phyloP scores from a whole-genome alignment of 2,888 invertebrate species.

The Sarcophaga caerulescens region DNA sequence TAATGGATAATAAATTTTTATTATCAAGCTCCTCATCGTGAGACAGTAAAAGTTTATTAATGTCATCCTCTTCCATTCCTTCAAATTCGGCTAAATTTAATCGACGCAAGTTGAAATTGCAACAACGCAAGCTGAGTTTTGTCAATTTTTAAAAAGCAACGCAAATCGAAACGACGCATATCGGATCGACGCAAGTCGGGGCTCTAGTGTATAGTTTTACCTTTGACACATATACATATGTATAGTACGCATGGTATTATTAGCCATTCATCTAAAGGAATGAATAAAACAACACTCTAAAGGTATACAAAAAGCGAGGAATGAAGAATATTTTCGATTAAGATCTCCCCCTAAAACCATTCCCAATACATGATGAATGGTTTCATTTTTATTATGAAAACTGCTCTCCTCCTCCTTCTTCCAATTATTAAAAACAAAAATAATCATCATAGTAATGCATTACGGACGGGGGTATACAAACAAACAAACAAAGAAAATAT shows the following conservation, averaged over 20 bases:
- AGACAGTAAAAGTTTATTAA: no score
- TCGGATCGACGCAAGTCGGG: no score
- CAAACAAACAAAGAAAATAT: conserved; percentile 27
- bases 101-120: no score
- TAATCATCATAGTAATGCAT: conserved; percentile 43
- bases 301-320: no score
- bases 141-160: no score
- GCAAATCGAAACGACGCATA: no score
- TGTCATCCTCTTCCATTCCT: no score
- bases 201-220: not conserved
- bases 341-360: conserved; percentile 68
- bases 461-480: not conserved
- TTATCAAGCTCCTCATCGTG: no score
- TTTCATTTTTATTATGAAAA: conserved; percentile 27
- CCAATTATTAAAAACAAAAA: conserved; percentile 19
- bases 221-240: not conserved
- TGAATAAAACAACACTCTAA: no score
- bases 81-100: no score
- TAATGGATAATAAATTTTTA: no score
- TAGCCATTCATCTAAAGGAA: not conserved
- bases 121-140: no score
- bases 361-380: conserved; percentile 75
- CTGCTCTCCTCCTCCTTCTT: not conserved
- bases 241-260: not conserved
- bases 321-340: conserved; percentile 60